phyloP scores from a whole-genome alignment of 2,797 vertebrate genomes.

The Lithobates pipiens region DNA sequence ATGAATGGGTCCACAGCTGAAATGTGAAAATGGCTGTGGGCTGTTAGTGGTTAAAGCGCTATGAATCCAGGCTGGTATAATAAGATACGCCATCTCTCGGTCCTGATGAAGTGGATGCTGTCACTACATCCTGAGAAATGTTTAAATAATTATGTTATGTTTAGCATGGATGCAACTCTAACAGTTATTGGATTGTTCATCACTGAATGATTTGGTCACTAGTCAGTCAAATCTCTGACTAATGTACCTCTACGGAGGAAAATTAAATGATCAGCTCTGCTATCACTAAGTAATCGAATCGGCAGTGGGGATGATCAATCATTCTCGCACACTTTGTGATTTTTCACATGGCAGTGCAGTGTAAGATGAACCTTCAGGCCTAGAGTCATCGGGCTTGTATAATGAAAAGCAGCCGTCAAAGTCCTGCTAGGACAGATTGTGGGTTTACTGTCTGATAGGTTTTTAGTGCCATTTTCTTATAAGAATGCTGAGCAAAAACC shows the following conservation, averaged over 20 bases:
- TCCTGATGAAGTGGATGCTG: background rate
- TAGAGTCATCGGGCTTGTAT: background rate
- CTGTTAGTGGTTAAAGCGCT: background rate
- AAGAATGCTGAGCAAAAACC: background rate
- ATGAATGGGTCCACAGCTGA: background rate
- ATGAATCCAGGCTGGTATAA: background rate
- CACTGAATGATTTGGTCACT: background rate
- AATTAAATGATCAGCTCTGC: background rate
- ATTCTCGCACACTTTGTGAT: background rate
- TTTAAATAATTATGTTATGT: background rate
- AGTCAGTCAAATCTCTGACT: background rate
- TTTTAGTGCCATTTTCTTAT: background rate
- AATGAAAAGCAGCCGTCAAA: background rate
- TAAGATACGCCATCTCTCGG: background rate
- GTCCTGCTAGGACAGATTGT: background rate
- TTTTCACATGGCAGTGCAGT: background rate
- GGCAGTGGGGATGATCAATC: background rate
- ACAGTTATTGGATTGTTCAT: background rate
- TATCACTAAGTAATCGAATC: background rate
- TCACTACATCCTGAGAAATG: background rate
- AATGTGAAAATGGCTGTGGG: too few species aligned
- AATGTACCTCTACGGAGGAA: background rate
- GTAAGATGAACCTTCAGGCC: background rate
- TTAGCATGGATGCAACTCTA: background rate
- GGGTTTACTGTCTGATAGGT: background rate